phyloP scores from a whole-genome alignment of 2,797 vertebrate species.

The Galaxias olidus region DNA sequence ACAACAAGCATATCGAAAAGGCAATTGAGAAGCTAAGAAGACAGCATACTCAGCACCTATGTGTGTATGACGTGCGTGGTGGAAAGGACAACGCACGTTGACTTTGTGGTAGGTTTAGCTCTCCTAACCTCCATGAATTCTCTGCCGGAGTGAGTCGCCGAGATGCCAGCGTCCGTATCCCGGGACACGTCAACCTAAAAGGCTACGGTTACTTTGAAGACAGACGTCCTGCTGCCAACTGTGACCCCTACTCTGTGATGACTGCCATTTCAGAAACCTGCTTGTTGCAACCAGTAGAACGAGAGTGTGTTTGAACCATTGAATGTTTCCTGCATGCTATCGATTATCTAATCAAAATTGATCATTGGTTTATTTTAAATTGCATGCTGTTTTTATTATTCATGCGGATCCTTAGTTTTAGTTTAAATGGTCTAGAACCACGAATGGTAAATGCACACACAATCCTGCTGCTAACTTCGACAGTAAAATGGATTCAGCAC shows the following conservation, averaged over 20 bases:
- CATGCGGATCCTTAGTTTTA: background rate
- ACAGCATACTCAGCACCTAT: slow-evolving; percentile 66
- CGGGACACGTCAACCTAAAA: too few species aligned
- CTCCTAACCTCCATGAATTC: slow-evolving; percentile 69
- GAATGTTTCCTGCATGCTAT: background rate
- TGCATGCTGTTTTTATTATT: too few species aligned
- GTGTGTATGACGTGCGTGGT: slow-evolving; percentile 61
- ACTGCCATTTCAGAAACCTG: slow-evolving; percentile 65
- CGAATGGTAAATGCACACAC: background rate
- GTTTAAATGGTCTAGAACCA: background rate
- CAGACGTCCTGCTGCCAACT: slow-evolving; percentile 70
- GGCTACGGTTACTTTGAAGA: slow-evolving; percentile 76
- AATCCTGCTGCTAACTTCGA: background rate
- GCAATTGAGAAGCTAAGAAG: slow-evolving; percentile 68
- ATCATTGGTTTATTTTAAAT: background rate
- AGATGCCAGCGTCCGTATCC: slow-evolving; percentile 66
- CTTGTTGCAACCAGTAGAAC: slow-evolving; percentile 41
- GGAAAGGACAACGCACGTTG: slow-evolving; percentile 65
- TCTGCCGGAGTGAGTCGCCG: slow-evolving; percentile 62
- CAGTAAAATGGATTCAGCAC: background rate
- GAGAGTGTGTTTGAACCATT: too few species aligned
- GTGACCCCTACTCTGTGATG: slow-evolving; percentile 66
- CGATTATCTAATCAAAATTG: background rate
- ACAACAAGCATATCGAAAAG: slow-evolving; percentile 62
- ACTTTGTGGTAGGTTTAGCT: slow-evolving; percentile 56